A percentile compares a stretch with the other conserved stretches of the same genome.
These are phyloP conservation scores for Formica exsecta DNA, from an alignment of 1,140 invertebrate genomes.

Conservation along the genomic window DNA sequence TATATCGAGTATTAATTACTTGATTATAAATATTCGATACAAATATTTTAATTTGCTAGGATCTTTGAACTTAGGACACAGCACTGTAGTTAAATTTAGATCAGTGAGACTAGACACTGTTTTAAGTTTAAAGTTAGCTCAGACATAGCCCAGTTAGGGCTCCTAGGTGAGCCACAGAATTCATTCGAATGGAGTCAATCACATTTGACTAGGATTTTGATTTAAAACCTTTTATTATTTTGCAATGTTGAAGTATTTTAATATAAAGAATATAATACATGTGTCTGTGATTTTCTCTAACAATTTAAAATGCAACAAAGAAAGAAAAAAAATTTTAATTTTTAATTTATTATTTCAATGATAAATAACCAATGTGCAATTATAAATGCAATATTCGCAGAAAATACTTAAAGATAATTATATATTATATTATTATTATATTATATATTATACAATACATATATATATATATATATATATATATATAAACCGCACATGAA, in stretches of 20 bases:
- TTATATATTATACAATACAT: background rate
- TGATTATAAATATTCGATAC: background rate
- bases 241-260: too few species aligned
- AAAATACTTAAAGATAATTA: background rate
- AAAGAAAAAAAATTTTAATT: background rate
- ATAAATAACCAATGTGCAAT: background rate
- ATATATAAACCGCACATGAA: background rate
- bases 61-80: constrained; percentile 80
- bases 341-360: background rate
- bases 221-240: constrained; percentile 43
- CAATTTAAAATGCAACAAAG: background rate
- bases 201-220: constrained; percentile 73
- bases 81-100: constrained; percentile 84
- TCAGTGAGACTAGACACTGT: constrained; percentile 82
- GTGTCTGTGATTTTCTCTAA: background rate
- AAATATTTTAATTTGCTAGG: constrained; percentile 73
- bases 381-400: background rate
- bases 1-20: constrained; percentile 5
- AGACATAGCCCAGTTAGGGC: constrained; percentile 82
- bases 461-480: background rate
- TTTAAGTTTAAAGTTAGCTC: constrained; percentile 86
- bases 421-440: background rate
- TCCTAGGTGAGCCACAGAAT: constrained; percentile 77
- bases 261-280: background rate
- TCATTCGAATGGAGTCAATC: constrained; percentile 77